Conservation (phyloP, 2,797 vertebrate species). For the Clarias pachynema region DNA sequence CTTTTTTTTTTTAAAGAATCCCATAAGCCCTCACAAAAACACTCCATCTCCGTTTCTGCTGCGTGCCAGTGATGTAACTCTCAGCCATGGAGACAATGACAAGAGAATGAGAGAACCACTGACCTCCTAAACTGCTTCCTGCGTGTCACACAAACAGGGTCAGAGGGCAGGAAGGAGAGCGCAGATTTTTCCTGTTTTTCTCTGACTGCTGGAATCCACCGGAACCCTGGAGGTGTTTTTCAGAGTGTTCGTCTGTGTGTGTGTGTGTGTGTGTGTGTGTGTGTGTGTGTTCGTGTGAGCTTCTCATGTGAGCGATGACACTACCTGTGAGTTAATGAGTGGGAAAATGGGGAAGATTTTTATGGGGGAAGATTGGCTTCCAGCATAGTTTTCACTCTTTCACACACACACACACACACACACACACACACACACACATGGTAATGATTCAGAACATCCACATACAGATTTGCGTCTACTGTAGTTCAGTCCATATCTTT, state of each 20-base stretch:
- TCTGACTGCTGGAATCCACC: constrained; percentile 73
- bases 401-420: background rate
- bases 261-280: constrained; percentile 28
- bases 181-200: constrained; percentile 94
- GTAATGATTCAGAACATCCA: background rate
- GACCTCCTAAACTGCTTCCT: constrained; percentile 58
- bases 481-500: constrained; percentile 15
- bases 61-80: constrained; percentile 52
- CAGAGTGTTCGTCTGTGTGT: constrained; percentile 28
- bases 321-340: constrained; percentile 53
- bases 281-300: constrained; percentile 30
- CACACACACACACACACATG: background rate
- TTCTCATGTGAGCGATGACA: constrained; percentile 46
- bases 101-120: constrained; percentile 43
- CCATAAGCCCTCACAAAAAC: constrained; percentile 13
- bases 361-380: constrained; percentile 37
- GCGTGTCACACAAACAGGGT: constrained; percentile 61
- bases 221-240: constrained; percentile 64
- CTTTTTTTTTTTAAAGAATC: constrained; percentile 9
- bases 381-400: background rate
- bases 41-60: constrained; percentile 15
- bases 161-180: constrained; percentile 77
- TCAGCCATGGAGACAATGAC: constrained; percentile 37
- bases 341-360: constrained; percentile 18
- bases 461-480: background rate